A percentile compares a stretch with the other conserved stretches of the same genome.
Conservation (phyloP, 1,140 invertebrate species). For the Apocrypta bakeri region DNA sequence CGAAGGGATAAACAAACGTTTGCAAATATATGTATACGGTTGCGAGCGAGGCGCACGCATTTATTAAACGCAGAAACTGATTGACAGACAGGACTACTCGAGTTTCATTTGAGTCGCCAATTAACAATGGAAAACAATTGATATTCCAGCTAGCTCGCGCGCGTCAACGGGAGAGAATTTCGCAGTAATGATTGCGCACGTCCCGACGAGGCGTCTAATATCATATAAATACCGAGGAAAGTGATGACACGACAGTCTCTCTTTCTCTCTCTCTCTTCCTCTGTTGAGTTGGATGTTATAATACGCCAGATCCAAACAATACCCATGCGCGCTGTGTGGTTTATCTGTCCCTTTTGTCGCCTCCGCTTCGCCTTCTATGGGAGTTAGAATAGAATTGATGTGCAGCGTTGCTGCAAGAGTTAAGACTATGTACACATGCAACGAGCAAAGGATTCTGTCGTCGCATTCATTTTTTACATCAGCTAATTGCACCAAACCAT, state of each 20-base stretch:
- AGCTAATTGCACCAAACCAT: not conserved
- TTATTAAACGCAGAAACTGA: conserved; percentile 29
- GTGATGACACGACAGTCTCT: conserved; percentile 2
- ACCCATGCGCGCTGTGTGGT: not conserved
- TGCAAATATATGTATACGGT: not conserved
- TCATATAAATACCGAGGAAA: conserved; percentile 31
- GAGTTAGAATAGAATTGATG: not conserved
- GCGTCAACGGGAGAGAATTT: conserved; percentile 9
- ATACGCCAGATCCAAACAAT: not conserved
- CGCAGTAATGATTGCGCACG: conserved; percentile 24
- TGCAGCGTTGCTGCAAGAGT: not conserved
- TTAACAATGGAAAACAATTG: conserved; percentile 45
- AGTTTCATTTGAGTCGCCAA: conserved; percentile 15
- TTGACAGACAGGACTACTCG: not conserved
- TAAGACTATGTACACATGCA: not conserved
- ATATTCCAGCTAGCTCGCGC: conserved; percentile 29
- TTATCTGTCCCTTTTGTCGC: not conserved
- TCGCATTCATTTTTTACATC: not conserved
- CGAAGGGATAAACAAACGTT: not conserved
- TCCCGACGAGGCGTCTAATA: conserved; percentile 28
- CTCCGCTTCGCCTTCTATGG: not conserved
- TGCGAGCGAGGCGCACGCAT: not conserved
- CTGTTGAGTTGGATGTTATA: not conserved
- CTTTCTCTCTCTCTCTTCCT: not conserved
- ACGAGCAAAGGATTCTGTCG: not conserved